These are phyloP conservation scores for Mystacornis crossleyi DNA, from an alignment of 2,113 vertebrate genomes.

Conservation along the genomic window DNA sequence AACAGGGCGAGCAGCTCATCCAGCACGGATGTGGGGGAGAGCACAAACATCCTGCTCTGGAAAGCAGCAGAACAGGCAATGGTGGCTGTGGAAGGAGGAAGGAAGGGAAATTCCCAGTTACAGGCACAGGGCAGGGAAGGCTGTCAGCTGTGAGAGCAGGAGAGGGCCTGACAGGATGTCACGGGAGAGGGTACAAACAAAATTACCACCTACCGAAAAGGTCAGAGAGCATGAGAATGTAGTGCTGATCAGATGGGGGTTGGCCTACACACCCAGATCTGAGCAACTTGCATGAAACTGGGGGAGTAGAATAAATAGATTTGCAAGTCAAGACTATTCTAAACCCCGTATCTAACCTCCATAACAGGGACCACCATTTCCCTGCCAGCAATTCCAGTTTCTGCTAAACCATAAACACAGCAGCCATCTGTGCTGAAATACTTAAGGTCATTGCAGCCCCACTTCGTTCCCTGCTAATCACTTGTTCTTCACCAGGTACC, in stretches of 20 bases:
- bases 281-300: not conserved
- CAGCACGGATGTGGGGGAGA: not conserved
- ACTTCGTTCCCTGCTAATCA: not conserved
- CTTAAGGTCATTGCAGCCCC: not conserved
- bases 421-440: not conserved
- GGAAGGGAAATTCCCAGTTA: conserved; percentile 43
- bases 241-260: not conserved
- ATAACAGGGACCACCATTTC: rapidly evolving
- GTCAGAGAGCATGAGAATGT: conserved; percentile 28
- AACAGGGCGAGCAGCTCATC: not conserved
- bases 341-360: rapidly evolving
- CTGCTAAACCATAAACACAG: not conserved
- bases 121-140: rapidly evolving
- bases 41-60: not conserved
- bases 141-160: not conserved
- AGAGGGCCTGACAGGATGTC: not conserved
- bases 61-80: not conserved
- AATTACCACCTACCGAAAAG: not conserved
- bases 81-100: not conserved
- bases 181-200: not conserved
- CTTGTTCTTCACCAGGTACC: not conserved
- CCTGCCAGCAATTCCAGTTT: not conserved
- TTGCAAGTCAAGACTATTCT: not conserved
- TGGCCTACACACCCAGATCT: not conserved
- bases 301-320: not conserved